These are phyloP conservation scores for Chloroceryle inda DNA, from an alignment of 2,797 vertebrate species.

Conservation along the genomic window DNA sequence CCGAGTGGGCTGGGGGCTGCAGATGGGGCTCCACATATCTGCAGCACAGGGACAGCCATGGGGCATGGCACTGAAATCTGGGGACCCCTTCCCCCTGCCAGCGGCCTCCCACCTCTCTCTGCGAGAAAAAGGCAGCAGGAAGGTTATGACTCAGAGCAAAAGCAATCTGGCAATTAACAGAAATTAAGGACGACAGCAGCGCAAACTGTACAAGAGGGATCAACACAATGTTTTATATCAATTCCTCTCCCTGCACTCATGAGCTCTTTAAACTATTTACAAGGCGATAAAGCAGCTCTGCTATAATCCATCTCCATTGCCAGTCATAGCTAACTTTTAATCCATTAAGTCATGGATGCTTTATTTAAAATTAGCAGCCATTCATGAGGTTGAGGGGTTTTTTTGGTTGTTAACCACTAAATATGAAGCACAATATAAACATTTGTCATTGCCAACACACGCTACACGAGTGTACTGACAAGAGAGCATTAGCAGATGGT, in stretches of 20 bases:
- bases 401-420: not conserved
- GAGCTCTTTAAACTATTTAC: not conserved
- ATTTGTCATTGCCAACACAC: not conserved
- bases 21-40: not conserved
- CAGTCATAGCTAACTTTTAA: not conserved
- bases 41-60: accelerated
- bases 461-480: not conserved
- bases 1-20: too few relatives aligned
- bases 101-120: not conserved
- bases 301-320: not conserved
- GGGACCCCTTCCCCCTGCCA: not conserved
- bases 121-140: not conserved
- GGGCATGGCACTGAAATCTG: not conserved
- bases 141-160: not conserved
- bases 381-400: not conserved
- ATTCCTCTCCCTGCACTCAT: not conserved
- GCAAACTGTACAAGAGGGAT: not conserved
- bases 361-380: not conserved
- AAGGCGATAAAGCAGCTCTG: not conserved
- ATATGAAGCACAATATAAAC: not conserved
- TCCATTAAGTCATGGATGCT: not conserved
- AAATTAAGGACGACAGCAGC: not conserved
- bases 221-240: not conserved
- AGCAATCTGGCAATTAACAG: not conserved
- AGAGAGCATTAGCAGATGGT: not conserved